These are phyloP conservation scores for Trinectes maculatus DNA, from an alignment of 2,113 vertebrate genomes.

Conservation along the genomic window DNA sequence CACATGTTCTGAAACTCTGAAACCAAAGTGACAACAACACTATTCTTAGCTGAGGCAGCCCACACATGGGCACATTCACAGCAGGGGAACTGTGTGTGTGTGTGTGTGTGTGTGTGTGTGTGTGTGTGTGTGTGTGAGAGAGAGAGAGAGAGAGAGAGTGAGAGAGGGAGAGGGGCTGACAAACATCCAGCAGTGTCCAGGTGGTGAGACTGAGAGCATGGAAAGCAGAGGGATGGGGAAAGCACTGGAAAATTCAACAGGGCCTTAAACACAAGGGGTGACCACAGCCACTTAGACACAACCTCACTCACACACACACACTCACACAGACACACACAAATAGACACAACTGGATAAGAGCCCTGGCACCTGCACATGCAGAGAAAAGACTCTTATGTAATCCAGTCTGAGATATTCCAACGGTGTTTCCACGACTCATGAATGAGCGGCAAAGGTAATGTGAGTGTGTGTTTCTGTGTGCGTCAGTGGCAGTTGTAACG, in stretches of 20 bases:
- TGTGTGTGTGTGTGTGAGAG: constrained; percentile 34
- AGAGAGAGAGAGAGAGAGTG: no score
- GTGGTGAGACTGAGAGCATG: constrained; percentile 78
- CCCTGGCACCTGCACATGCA: constrained; percentile 60
- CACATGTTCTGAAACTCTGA: constrained; percentile 66
- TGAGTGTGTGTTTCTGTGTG: constrained; percentile 29
- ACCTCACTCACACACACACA: constrained; percentile 32
- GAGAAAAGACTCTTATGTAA: constrained; percentile 73
- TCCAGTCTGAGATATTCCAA: constrained; percentile 65
- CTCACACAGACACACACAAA: constrained; percentile 31
- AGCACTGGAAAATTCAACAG: constrained; percentile 70
- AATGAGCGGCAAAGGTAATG: constrained; percentile 41
- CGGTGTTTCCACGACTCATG: constrained; percentile 66
- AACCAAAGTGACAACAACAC: constrained; percentile 61
- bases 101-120: constrained; percentile 32
- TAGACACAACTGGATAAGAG: constrained; percentile 46
- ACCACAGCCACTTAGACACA: constrained; percentile 65
- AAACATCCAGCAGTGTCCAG: constrained; percentile 73
- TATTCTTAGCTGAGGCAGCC: constrained; percentile 75
- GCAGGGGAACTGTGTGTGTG: constrained; percentile 52
- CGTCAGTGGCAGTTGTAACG: background rate
- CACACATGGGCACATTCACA: constrained; percentile 62
- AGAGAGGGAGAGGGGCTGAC: constrained; percentile 58
- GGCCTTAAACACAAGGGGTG: constrained; percentile 63
- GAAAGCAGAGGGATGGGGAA: constrained; percentile 69